phyloP scores from a whole-genome alignment of 2,797 vertebrate genomes.

The Delichon dasypus region DNA sequence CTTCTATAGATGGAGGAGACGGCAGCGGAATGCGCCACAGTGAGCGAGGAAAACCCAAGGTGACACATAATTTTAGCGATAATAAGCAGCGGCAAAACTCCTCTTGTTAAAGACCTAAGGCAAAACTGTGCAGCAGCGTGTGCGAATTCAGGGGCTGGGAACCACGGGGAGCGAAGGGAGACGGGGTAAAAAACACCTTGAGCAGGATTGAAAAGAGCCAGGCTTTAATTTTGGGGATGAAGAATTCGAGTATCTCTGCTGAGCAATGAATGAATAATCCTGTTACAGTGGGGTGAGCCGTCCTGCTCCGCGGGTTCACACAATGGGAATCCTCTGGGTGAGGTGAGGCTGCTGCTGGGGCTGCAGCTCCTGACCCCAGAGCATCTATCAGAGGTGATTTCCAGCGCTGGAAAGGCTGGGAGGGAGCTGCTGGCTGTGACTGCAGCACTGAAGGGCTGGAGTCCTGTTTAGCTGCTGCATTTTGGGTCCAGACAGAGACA shows the following conservation, averaged over 20 bases:
- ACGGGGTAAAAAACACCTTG: not conserved
- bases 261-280: not conserved
- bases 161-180: not conserved
- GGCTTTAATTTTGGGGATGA: conserved; percentile 22
- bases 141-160: not conserved
- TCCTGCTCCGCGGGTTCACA: not conserved
- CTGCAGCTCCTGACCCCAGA: fast-evolving
- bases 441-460: fast-evolving
- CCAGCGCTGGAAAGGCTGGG: fast-evolving
- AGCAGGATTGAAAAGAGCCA: not conserved
- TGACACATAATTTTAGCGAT: conserved; percentile 66
- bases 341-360: not conserved
- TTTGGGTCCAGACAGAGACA: not conserved
- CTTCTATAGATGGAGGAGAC: conserved; percentile 54
- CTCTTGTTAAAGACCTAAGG: conserved; percentile 53
- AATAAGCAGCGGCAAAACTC: conserved; percentile 62
- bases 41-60: conserved; percentile 65
- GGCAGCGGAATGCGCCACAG: conserved; percentile 28
- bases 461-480: not conserved
- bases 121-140: not conserved
- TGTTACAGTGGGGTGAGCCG: not conserved
- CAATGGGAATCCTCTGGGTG: not conserved
- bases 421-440: not conserved
- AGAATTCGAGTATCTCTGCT: not conserved
- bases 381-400: fast-evolving